These are phyloP conservation scores for Holacanthus passer DNA, from an alignment of 2,113 vertebrate species.

Conservation along the genomic window DNA sequence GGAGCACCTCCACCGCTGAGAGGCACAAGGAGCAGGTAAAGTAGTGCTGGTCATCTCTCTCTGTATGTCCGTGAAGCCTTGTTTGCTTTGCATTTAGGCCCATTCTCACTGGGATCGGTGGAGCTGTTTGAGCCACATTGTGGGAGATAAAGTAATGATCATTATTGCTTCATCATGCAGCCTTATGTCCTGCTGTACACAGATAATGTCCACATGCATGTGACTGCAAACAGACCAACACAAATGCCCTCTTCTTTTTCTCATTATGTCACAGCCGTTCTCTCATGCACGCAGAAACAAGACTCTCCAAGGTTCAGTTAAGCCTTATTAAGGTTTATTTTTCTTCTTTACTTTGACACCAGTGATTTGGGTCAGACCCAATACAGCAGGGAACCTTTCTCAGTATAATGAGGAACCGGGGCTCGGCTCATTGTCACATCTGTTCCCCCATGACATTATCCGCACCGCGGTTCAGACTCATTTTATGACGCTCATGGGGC, in stretches of 20 bases:
- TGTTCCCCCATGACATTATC: constrained; percentile 48
- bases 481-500: constrained; percentile 43
- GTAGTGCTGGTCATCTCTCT: not conserved
- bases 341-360: constrained; percentile 48
- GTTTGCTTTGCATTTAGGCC: constrained; percentile 27
- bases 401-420: constrained; percentile 58
- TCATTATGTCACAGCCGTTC: constrained; percentile 21
- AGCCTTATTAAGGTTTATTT: constrained; percentile 65
- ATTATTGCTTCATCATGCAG: constrained; percentile 27
- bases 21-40: not conserved
- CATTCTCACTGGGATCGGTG: constrained; percentile 29
- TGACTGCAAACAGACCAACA: constrained; percentile 10
- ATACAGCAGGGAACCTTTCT: constrained; percentile 47
- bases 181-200: constrained; percentile 40
- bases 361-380: constrained; percentile 47
- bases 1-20: constrained; percentile 16
- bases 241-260: constrained; percentile 18
- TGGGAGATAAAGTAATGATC: constrained; percentile 49
- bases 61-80: not conserved
- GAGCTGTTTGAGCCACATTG: constrained; percentile 42
- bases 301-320: constrained; percentile 58
- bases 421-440: constrained; percentile 40
- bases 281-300: constrained; percentile 20
- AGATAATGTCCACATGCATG: constrained; percentile 33
- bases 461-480: constrained; percentile 23